Evolutionary conservation across 2,888 invertebrate genomes (phyloP), one percentile per base, ranked within the genome.

Genomic region (Brenthis hecate): DNA sequence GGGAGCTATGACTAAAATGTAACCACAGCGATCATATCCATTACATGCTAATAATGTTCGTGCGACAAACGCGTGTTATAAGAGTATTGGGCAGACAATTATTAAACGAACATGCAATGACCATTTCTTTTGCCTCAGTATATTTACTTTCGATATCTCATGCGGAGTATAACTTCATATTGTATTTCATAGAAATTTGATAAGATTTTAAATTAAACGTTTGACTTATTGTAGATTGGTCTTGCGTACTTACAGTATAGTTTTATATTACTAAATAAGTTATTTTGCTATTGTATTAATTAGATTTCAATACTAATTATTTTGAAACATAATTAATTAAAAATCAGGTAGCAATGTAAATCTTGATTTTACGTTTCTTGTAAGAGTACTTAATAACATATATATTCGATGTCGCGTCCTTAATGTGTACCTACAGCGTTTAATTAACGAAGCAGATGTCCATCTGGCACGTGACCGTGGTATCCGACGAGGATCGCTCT

Each of bases 1-100:
- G 81, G 83, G 80, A 84, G 82, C 83, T 86, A 86, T 86, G 86
- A 87, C 81, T 86, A 85, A 56, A 36, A 16, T 50, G 56, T 51
- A 51, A 56, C 62, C 23, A 47, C 43, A 61, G 61, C 67, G 43
- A 67, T 56, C 56, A 67, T 67, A 67, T 67, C 23, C 56, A 63
- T 65, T 68, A 63, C 60, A 58, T 51, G 56, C 56, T 56, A 56
- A 71, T 71, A 69, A 68, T 66, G 56, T 66, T 69, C 63, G 60
- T 68, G 75, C 75, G 81, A 76, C 79, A 80, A 81, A 81, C 83
- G 84, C 80, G 80, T 79, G 75, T 23, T 61, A 51, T 61, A 23
- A 62, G 28, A 6, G 50, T 60, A 60, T 60, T 50, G 50, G 53
- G 53, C 62, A 43, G 19, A 43, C 54, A 36, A 62, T 62, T 43